These are phyloP conservation scores for Cliona cf. orientalis DNA, from an alignment of 37 sponge, comb jelly and placozoan species.

Conservation along the genomic window DNA sequence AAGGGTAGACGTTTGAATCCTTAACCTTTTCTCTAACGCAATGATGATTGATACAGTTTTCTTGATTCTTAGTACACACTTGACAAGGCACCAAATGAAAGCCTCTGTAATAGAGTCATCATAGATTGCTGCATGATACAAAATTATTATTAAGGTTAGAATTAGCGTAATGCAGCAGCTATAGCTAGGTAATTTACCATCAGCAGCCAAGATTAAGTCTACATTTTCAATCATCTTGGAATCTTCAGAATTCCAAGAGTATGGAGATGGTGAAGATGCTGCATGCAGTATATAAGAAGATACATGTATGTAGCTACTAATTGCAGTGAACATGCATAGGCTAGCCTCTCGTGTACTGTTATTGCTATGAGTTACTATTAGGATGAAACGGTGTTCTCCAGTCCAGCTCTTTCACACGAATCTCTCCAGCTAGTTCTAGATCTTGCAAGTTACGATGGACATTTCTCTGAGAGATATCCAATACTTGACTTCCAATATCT, in stretches of 20 bases:
- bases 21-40: slow-evolving; percentile 60
- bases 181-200: slow-evolving; percentile 14
- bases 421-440: not conserved
- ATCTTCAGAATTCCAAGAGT: slow-evolving; percentile 34
- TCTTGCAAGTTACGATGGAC: slow-evolving; percentile 9
- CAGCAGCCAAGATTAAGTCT: slow-evolving; percentile 38
- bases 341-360: no score
- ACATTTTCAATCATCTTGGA: not conserved
- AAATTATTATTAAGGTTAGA: no score
- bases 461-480: slow-evolving; percentile 48
- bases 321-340: not conserved
- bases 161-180: not conserved
- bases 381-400: slow-evolving; percentile 32
- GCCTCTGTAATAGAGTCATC: slow-evolving; percentile 47
- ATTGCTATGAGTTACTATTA: no score
- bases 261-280: no score
- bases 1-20: no score
- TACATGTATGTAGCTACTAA: not conserved
- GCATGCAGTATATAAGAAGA: no score
- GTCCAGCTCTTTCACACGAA: slow-evolving; percentile 45
- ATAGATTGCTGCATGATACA: slow-evolving; percentile 35
- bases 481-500: slow-evolving; percentile 41
- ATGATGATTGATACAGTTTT: slow-evolving; percentile 5
- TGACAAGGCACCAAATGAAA: slow-evolving; percentile 42
- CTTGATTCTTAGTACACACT: not conserved